Conservation (phyloP, 2,888 invertebrate genomes). For the Amphipoea oculea region DNA sequence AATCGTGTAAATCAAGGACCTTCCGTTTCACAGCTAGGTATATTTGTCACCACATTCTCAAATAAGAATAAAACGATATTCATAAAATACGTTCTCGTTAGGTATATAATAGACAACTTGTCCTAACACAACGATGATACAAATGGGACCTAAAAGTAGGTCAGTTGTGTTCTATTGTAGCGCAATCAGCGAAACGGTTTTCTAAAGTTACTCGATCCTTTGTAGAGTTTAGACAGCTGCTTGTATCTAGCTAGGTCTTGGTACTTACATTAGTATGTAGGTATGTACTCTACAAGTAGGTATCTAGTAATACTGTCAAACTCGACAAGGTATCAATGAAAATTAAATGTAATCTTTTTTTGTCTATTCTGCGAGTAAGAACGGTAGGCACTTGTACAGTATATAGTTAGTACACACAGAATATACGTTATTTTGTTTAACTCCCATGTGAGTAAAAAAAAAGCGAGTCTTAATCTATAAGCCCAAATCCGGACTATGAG, state of each 20-base stretch:
- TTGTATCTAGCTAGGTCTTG: background rate
- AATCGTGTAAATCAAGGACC: background rate
- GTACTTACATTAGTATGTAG: background rate
- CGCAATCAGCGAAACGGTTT: slow-evolving; percentile 28
- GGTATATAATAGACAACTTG: background rate
- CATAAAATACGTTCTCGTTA: slow-evolving; percentile 2
- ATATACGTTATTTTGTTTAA: background rate
- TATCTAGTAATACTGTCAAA: background rate
- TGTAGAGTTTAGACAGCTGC: slow-evolving; percentile 8
- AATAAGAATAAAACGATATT: slow-evolving; percentile 6
- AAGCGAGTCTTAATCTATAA: background rate
- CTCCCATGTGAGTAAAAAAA: background rate
- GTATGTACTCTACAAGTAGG: background rate
- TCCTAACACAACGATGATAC: background rate
- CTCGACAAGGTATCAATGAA: background rate
- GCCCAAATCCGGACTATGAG: background rate
- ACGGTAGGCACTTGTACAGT: background rate
- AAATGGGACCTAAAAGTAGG: slow-evolving; percentile 20
- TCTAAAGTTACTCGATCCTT: slow-evolving; percentile 24
- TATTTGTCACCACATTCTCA: background rate
- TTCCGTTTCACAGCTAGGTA: background rate
- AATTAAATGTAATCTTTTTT: background rate
- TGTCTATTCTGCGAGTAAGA: background rate
- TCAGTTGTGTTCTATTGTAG: slow-evolving; percentile 31
- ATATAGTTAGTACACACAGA: background rate